These are phyloP conservation scores for Echinops telfairi DNA, from an alignment of 2,113 vertebrate genomes.

Conservation along the genomic window DNA sequence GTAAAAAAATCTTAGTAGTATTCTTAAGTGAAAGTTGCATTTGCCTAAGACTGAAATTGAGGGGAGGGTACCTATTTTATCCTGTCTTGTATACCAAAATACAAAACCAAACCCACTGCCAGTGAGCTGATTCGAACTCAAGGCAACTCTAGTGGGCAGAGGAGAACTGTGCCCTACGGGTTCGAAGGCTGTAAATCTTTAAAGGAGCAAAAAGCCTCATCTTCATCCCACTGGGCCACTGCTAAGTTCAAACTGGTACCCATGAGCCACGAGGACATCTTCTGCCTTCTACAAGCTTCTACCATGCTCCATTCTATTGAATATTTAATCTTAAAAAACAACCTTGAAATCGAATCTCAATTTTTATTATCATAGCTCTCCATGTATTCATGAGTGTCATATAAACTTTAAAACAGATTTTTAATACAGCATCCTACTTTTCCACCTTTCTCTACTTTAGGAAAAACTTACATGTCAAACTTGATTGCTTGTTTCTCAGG, in stretches of 20 bases:
- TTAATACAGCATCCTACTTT: not conserved
- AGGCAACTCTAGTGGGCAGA: too few relatives aligned
- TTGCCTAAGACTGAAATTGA: conserved; percentile 20
- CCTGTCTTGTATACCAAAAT: not conserved
- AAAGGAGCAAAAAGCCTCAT: too few relatives aligned
- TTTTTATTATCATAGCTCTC: conserved; percentile 38
- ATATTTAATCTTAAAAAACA: conserved; percentile 12
- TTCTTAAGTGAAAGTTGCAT: conserved; percentile 45
- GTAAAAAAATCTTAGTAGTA: conserved; percentile 37
- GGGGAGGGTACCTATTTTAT: not conserved
- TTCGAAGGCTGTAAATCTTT: too few relatives aligned
- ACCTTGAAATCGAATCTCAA: conserved; percentile 25
- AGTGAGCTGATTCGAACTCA: too few relatives aligned
- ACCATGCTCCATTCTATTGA: conserved; percentile 8
- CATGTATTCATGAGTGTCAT: conserved; percentile 3
- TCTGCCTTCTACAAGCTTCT: not conserved
- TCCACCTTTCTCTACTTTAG: not conserved
- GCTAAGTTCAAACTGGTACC: too few relatives aligned
- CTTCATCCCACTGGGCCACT: too few relatives aligned
- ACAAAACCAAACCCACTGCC: too few relatives aligned
- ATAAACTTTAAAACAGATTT: conserved; percentile 28
- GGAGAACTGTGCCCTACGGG: too few relatives aligned
- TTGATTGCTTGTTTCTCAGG: not conserved
- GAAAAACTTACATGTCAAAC: not conserved
- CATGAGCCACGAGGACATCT: too few relatives aligned